Percentiles rank a stretch among this genome's conserved stretches.
Evolutionary conservation across 2,888 invertebrate genomes (phyloP).

Genomic region (Heliconius ismenius): DNA sequence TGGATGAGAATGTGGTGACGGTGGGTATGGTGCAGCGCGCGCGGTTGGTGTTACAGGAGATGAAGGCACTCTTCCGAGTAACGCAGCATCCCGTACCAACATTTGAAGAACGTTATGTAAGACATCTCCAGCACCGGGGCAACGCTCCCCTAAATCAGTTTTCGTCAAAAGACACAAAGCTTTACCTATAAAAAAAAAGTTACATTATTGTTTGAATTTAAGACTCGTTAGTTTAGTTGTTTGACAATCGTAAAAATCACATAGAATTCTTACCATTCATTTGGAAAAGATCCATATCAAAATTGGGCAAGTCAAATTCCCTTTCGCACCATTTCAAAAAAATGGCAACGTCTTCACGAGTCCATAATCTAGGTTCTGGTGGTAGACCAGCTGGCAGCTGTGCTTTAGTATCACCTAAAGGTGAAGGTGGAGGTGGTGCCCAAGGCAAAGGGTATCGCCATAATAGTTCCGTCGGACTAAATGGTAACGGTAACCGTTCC

Average conservation of each 20-base stretch:
- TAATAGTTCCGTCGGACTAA: slow-evolving; percentile 90
- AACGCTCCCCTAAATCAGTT: slow-evolving; percentile 93
- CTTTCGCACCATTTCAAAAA: slow-evolving; percentile 96
- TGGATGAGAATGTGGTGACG: slow-evolving; percentile 91
- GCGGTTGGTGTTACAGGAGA: slow-evolving; percentile 92
- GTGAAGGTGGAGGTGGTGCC: slow-evolving; percentile 85
- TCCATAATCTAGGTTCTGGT: slow-evolving; percentile 94
- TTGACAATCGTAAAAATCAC: not conserved
- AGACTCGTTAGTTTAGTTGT: not conserved
- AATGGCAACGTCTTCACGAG: slow-evolving; percentile 92
- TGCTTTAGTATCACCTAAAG: slow-evolving; percentile 91
- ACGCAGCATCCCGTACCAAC: slow-evolving; percentile 90
- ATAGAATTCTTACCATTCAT: slow-evolving; percentile 89
- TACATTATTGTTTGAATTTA: not conserved
- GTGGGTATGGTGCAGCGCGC: slow-evolving; percentile 85
- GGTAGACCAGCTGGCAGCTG: slow-evolving; percentile 92
- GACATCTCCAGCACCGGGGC: slow-evolving; percentile 96
- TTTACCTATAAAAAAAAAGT: slow-evolving; percentile 84
- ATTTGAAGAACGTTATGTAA: slow-evolving; percentile 95
- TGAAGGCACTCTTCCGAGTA: slow-evolving; percentile 89
- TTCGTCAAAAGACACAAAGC: slow-evolving; percentile 95
- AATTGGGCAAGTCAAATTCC: slow-evolving; percentile 94
- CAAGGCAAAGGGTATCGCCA: slow-evolving; percentile 93
- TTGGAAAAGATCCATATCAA: slow-evolving; percentile 96
- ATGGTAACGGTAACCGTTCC: slow-evolving; percentile 90